Conservation (phyloP, 1,140 invertebrate species). For the Drosophila ogumai region DNA sequence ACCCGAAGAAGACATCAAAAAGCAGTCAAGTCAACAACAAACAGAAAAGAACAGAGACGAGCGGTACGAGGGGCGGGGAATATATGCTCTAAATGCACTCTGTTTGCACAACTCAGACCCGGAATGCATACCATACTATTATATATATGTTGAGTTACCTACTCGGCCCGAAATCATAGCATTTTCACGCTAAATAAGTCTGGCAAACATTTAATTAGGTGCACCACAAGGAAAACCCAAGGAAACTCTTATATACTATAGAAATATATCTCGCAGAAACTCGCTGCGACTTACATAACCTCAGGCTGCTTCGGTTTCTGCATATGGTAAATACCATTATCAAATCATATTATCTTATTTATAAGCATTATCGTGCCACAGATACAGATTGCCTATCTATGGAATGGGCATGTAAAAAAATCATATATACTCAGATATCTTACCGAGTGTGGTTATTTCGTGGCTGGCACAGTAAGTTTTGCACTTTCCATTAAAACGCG, state of each 20-base stretch:
- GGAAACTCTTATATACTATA: conserved; percentile 3
- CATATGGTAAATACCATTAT: conserved; percentile 85
- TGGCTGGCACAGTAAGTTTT: conserved; percentile 81
- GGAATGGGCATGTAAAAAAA: conserved; percentile 80
- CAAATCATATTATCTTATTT: conserved; percentile 85
- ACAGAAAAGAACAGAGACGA: conserved; percentile 33
- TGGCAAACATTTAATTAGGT: conserved; percentile 73
- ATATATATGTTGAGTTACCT: conserved; percentile 26
- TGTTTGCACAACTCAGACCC: conserved; percentile 60
- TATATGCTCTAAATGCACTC: conserved; percentile 75
- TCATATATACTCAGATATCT: conserved; percentile 70
- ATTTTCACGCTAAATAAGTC: conserved; percentile 49
- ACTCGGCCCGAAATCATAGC: not conserved
- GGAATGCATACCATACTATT: conserved; percentile 8
- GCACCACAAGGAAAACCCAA: conserved; percentile 31
- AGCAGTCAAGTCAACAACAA: conserved; percentile 69
- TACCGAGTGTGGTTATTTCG: conserved; percentile 76
- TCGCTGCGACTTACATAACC: conserved; percentile 4
- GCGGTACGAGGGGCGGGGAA: conserved; percentile 24
- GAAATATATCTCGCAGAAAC: not conserved
- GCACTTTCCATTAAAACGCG: conserved; percentile 81
- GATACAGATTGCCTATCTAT: conserved; percentile 84
- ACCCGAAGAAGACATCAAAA: conserved; percentile 50
- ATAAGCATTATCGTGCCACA: conserved; percentile 84
- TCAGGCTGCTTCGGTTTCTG: conserved; percentile 69